Percentiles rank a stretch among this genome's conserved stretches.
Conservation (phyloP, 2,888 invertebrate species). For the Bellardia bayeri region DNA sequence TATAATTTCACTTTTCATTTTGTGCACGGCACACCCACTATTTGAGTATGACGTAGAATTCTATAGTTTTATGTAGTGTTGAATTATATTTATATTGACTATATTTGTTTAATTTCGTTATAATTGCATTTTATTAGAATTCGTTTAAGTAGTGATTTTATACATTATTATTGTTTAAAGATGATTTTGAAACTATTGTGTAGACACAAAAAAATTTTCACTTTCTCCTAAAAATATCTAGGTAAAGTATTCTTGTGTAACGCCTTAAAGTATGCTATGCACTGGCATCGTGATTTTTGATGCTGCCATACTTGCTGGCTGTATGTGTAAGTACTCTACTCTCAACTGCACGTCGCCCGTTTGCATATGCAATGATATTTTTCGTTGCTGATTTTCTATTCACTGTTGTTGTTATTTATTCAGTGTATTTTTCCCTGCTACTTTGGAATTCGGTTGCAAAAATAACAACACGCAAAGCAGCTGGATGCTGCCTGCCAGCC, state of each 20-base stretch:
- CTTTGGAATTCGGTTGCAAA: slow-evolving; percentile 34
- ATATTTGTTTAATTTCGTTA: background rate
- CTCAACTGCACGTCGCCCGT: slow-evolving; percentile 54
- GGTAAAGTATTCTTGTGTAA: slow-evolving; percentile 71
- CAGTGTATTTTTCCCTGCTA: slow-evolving; percentile 4
- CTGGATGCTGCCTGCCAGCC: slow-evolving; percentile 18
- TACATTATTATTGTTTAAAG: background rate
- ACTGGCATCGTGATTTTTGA: slow-evolving; percentile 68
- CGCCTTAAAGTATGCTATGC: slow-evolving; percentile 72
- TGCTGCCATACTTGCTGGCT: slow-evolving; percentile 64
- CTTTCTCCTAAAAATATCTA: slow-evolving; percentile 69
- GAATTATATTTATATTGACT: background rate
- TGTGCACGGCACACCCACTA: slow-evolving; percentile 63
- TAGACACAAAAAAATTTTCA: slow-evolving; percentile 50
- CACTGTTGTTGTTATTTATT: slow-evolving; percentile 50
- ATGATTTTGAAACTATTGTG: background rate
- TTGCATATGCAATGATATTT: slow-evolving; percentile 51
- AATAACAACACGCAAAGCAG: slow-evolving; percentile 50
- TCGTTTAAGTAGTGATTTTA: background rate
- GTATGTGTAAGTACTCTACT: slow-evolving; percentile 23
- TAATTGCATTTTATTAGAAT: background rate
- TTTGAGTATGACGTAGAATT: slow-evolving; percentile 56
- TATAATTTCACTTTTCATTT: background rate
- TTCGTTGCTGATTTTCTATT: slow-evolving; percentile 37
- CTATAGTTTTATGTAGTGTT: background rate